These are phyloP conservation scores for Cantharis rufa DNA, from an alignment of 2,888 invertebrate genomes.

Conservation along the genomic window DNA sequence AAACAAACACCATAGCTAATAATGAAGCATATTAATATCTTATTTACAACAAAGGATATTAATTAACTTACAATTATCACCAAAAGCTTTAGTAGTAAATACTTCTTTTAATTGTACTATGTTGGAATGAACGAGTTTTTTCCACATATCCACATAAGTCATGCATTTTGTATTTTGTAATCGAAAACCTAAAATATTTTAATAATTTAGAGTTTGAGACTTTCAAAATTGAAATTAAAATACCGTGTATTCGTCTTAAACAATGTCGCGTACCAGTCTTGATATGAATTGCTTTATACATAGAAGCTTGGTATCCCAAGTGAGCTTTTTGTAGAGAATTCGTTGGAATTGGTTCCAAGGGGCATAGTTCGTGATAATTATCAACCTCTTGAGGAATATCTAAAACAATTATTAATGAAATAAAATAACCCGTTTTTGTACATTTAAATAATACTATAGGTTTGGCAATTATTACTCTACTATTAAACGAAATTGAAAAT, in stretches of 20 bases:
- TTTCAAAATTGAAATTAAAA: conserved; percentile 28
- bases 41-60: background rate
- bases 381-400: conserved; percentile 88
- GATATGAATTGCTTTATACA: conserved; percentile 88
- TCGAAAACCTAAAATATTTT: conserved; percentile 67
- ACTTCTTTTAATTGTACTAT: conserved; percentile 90
- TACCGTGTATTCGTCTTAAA: conserved; percentile 84
- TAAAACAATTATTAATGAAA: conserved; percentile 41
- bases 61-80: conserved; percentile 85
- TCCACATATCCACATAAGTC: conserved; percentile 90
- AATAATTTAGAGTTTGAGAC: background rate
- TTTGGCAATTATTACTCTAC: no score
- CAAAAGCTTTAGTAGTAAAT: conserved; percentile 94
- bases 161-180: conserved; percentile 83
- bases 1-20: conserved; percentile 91
- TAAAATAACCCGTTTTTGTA: background rate
- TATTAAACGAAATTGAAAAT: no score
- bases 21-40: conserved; percentile 9
- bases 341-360: conserved; percentile 72
- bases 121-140: conserved; percentile 92
- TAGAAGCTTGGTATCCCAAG: conserved; percentile 77
- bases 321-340: conserved; percentile 67
- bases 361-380: conserved; percentile 85
- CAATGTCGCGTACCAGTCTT: conserved; percentile 85
- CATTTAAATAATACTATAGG: background rate